phyloP scores from a whole-genome alignment of 2,113 vertebrate species.

The Scatophagus argus region DNA sequence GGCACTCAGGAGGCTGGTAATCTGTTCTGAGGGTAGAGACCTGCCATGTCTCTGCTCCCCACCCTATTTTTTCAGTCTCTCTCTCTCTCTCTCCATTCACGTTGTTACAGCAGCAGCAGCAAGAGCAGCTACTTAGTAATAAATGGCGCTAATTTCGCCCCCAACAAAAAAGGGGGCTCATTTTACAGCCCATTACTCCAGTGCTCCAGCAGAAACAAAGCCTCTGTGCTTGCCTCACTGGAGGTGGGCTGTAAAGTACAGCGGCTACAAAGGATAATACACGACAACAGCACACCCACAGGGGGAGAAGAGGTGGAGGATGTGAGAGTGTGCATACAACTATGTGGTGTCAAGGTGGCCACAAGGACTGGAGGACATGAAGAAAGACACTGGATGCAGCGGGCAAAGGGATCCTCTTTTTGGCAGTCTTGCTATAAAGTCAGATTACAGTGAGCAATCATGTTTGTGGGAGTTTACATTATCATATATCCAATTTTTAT shows the following conservation, averaged over 20 bases:
- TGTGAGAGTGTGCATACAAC: neutral
- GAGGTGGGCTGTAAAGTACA: constrained; percentile 60
- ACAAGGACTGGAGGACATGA: neutral
- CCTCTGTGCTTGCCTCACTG: constrained; percentile 44
- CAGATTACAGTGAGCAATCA: neutral
- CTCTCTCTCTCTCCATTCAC: constrained; percentile 16
- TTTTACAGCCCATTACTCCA: constrained; percentile 82
- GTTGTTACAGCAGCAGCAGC: constrained; percentile 22
- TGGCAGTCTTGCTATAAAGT: constrained; percentile 31
- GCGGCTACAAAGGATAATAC: constrained; percentile 46
- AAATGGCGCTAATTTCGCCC: constrained; percentile 76
- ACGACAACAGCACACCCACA: constrained; percentile 33
- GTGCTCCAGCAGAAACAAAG: constrained; percentile 67
- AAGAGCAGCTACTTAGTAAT: constrained; percentile 72
- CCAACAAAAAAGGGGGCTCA: constrained; percentile 67
- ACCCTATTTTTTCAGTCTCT: neutral
- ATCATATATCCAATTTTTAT: constrained; percentile 27
- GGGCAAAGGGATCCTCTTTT: neutral
- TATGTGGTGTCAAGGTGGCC: constrained; percentile 26
- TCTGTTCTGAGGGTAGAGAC: constrained; percentile 47
- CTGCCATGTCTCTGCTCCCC: constrained; percentile 23
- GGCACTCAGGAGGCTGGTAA: constrained; percentile 24
- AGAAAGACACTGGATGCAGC: neutral
- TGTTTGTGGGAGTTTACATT: constrained; percentile 32
- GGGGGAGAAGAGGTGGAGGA: constrained; percentile 4